These are phyloP conservation scores for Bilobella aurantiaca DNA, from an alignment of 1,140 invertebrate genomes.

Conservation along the genomic window DNA sequence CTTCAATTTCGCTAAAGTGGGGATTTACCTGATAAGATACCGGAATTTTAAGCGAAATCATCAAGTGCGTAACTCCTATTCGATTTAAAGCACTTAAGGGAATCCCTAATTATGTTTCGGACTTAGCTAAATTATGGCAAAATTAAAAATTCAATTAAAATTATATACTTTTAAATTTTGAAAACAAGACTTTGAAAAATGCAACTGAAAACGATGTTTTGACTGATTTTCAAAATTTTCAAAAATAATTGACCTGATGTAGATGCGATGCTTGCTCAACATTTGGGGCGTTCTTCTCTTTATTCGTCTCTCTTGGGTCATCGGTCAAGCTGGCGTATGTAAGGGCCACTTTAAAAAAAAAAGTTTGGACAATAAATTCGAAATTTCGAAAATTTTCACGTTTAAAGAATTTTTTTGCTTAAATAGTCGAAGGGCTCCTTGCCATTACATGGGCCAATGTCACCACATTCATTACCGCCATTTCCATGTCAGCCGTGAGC, in stretches of 20 bases:
- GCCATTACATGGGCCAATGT: constrained; percentile 46
- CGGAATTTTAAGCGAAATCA: too few relatives aligned
- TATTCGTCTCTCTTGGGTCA: constrained; percentile 6
- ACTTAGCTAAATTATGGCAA: too few relatives aligned
- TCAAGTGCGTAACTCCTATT: too few relatives aligned
- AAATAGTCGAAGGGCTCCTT: constrained; percentile 38
- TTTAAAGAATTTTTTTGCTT: constrained; percentile 6
- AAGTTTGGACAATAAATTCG: too few relatives aligned
- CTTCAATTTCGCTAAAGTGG: background rate
- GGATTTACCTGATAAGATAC: background rate
- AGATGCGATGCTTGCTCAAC: constrained; percentile 13
- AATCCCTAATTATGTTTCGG: too few relatives aligned
- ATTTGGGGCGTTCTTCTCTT: constrained; percentile 12
- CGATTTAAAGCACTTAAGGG: too few relatives aligned
- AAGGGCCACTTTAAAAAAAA: too few relatives aligned
- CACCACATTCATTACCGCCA: constrained; percentile 48
- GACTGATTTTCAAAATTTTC: background rate
- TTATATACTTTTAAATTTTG: too few relatives aligned
- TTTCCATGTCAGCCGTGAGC: constrained; percentile 56
- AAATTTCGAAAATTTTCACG: too few relatives aligned
- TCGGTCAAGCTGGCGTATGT: constrained; percentile 12
- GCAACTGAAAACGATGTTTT: too few relatives aligned
- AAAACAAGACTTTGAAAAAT: too few relatives aligned
- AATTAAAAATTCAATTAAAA: too few relatives aligned
- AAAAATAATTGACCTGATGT: background rate